Conservation (phyloP, 2,888 invertebrate genomes). For the Thumatha senex region DNA sequence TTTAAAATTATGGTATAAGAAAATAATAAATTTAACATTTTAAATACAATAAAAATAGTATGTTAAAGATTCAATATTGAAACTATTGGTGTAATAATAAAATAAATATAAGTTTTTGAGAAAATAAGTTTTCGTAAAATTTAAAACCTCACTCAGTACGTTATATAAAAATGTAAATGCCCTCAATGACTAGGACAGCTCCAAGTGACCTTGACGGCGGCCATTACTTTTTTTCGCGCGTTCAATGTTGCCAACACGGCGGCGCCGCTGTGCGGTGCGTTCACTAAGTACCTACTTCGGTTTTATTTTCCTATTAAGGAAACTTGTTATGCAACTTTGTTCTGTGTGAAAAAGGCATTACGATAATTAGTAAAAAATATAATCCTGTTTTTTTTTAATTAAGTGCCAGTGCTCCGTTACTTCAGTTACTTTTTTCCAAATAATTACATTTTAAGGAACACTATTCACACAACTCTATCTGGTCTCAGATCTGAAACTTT, state of each 20-base stretch:
- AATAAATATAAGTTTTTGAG: too few relatives aligned
- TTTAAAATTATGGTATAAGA: too few relatives aligned
- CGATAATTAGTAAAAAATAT: slow-evolving; percentile 23
- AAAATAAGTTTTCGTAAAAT: slow-evolving; percentile 50
- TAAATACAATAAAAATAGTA: too few relatives aligned
- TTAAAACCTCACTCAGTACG: slow-evolving; percentile 53
- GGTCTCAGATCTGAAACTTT: too few relatives aligned
- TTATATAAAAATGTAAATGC: slow-evolving; percentile 75
- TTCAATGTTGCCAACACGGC: slow-evolving; percentile 78
- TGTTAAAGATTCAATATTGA: too few relatives aligned
- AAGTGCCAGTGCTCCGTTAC: too few relatives aligned
- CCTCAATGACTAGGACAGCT: slow-evolving; percentile 81
- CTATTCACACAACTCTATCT: too few relatives aligned
- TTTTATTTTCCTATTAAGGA: slow-evolving; percentile 62
- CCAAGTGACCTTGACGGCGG: slow-evolving; percentile 78
- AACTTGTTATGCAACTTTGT: slow-evolving; percentile 72
- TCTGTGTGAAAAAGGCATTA: slow-evolving; percentile 34
- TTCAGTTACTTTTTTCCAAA: too few relatives aligned
- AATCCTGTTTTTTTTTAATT: too few relatives aligned
- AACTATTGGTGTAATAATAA: too few relatives aligned
- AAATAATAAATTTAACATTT: too few relatives aligned
- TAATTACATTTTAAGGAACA: too few relatives aligned
- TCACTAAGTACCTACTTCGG: slow-evolving; percentile 64
- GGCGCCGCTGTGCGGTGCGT: slow-evolving; percentile 68
- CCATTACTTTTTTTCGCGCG: slow-evolving; percentile 79